These are phyloP conservation scores for Pyrrhia umbra DNA, from an alignment of 2,888 invertebrate species.

Conservation along the genomic window DNA sequence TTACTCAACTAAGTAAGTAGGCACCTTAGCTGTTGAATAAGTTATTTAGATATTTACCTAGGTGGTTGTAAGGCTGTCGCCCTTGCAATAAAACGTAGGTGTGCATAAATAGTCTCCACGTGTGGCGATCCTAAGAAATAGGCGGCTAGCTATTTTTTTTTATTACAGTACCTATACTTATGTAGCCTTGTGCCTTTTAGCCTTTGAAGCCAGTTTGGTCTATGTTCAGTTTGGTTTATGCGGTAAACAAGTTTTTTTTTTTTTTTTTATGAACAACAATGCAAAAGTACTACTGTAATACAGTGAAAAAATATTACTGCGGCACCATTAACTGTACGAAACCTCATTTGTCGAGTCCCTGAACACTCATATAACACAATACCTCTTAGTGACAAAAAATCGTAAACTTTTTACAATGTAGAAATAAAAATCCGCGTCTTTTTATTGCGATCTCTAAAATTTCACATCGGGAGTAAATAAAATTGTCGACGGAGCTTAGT, in stretches of 20 bases:
- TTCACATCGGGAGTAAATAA: conserved; percentile 51
- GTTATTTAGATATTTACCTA: not conserved
- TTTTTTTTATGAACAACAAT: no score
- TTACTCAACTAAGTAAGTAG: not conserved
- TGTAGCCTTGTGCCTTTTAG: no score
- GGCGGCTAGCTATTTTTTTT: no score
- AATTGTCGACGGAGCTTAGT: conserved; percentile 32
- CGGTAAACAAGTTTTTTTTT: no score
- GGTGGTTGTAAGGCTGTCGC: no score
- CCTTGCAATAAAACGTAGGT: no score
- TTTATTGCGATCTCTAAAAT: conserved; percentile 57
- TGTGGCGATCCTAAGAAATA: no score
- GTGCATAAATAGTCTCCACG: no score
- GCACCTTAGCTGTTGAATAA: not conserved
- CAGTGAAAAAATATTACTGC: conserved; percentile 40
- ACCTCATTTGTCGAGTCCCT: conserved; percentile 47
- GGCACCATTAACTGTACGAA: conserved; percentile 47
- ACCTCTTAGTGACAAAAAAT: conserved; percentile 41
- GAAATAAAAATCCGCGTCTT: conserved; percentile 50
- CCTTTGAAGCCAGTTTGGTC: no score
- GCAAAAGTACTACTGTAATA: no score
- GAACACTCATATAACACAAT: conserved; percentile 46
- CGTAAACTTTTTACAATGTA: conserved; percentile 58
- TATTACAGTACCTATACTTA: no score
- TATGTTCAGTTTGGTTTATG: no score